Base-by-base conservation (phyloP, 64 coral and sea anemone species). In the Dendronephthya gigantea region DNA sequence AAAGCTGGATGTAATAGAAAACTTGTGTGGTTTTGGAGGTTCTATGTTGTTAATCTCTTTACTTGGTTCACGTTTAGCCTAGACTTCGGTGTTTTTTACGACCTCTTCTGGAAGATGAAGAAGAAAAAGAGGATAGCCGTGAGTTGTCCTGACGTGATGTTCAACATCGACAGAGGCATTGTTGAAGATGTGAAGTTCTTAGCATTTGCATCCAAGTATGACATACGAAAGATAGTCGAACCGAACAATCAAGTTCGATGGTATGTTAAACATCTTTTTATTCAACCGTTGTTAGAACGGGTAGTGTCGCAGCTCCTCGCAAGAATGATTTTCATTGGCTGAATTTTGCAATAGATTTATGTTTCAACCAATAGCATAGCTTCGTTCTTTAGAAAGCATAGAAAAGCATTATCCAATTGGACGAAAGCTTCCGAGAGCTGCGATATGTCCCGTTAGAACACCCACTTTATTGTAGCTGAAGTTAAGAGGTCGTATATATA, bases 91-190 rank as follows among this genome's bases (percentile, higher is more conserved):
- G 27, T 31, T 47, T 48, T 45, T 4, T 31, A 49, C 39, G 48
- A 83, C 30, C n/a, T 83, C 2, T 48, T 50, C n/a, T 50, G 48
- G 48, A 48, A 68, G 22, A 72, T 83, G 32, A 87, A 49, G 83
- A 87, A 66, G 84, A 40, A 35, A 74, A 83, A 68, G 79, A 55
- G 41, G 36, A 39, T 81, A 30, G 86, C 93, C 48, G 84, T 98
- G 14, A 98, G 89, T 82, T 98, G 95, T 47, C 95, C 95, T 66
- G 95, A 98, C 87, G 92, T 93, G 4, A 92, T 93, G 95, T 93
- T 93, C 66, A 87, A 92, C 30, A 47, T 68, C 14, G 81, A 87
- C 25, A 48, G 40, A 37, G 41, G 58, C 41, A 51, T 85, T 59
- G 47, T 82, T n/a, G 9, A 85, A 0, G 90, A 98, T 82, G 50